Conservation (phyloP, 2,113 vertebrate genomes). For the Platichthys stellatus region DNA sequence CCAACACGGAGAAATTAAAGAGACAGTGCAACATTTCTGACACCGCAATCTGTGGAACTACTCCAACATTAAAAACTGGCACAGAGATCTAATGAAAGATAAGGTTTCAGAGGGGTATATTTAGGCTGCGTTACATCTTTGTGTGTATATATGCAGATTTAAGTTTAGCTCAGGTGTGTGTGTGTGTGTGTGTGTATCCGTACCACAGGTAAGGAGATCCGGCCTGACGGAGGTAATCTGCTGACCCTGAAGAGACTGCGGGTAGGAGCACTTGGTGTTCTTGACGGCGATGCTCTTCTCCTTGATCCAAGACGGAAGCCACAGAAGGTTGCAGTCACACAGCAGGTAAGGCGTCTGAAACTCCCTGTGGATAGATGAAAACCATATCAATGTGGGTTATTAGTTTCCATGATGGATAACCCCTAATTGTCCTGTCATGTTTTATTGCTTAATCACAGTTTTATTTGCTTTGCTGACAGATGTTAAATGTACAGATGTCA, state of each 20-base stretch:
- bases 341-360: slow-evolving; percentile 95
- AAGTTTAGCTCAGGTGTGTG: too few species aligned
- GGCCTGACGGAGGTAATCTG: slow-evolving; percentile 84
- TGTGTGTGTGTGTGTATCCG: slow-evolving; percentile 32
- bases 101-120: not conserved
- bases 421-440: not conserved
- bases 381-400: not conserved
- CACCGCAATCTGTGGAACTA: slow-evolving; percentile 12
- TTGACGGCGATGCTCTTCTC: slow-evolving; percentile 88
- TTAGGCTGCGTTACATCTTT: not conserved
- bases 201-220: slow-evolving; percentile 94
- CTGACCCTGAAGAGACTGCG: slow-evolving; percentile 91
- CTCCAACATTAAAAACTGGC: slow-evolving; percentile 8
- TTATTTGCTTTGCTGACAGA: not conserved
- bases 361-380: slow-evolving; percentile 81
- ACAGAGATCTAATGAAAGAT: not conserved
- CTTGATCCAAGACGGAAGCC: slow-evolving; percentile 93
- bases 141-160: not conserved
- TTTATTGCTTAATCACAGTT: not conserved
- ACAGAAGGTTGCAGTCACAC: slow-evolving; percentile 96
- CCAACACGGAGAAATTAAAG: slow-evolving; percentile 54
- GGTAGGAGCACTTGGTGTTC: slow-evolving; percentile 93
- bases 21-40: slow-evolving; percentile 26
- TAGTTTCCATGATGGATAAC: not conserved
- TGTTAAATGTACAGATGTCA: slow-evolving; percentile 4